Conservation (phyloP, 2,113 vertebrate species). For the Sciurus niger region DNA sequence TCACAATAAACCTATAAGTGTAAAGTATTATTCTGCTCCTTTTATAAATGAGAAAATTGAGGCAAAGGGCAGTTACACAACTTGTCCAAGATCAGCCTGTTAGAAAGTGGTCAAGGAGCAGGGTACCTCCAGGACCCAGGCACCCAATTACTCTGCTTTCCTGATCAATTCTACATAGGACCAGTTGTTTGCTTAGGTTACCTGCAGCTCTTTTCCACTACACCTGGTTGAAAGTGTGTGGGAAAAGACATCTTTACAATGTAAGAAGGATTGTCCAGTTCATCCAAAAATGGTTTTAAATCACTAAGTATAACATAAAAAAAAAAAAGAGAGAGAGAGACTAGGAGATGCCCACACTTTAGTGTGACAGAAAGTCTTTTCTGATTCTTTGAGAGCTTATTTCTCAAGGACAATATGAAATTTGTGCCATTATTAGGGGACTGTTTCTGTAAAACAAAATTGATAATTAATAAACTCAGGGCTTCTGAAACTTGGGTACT, state of each 20-base stretch:
- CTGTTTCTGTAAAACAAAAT: neutral
- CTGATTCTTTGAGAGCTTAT: neutral
- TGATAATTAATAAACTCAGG: neutral
- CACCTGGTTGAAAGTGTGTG: neutral
- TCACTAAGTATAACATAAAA: neutral
- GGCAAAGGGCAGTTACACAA: neutral
- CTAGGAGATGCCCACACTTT: neutral
- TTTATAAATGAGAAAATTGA: slow-evolving; percentile 24
- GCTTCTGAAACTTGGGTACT: neutral
- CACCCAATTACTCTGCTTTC: neutral
- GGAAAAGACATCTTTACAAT: neutral
- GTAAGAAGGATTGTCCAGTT: neutral
- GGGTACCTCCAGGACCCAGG: too few species aligned
- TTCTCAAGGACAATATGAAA: neutral
- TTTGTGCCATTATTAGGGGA: neutral
- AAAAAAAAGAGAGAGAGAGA: slow-evolving; percentile 28
- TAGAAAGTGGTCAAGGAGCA: neutral
- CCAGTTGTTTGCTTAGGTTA: neutral
- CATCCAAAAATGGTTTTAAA: slow-evolving; percentile 56
- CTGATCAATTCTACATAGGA: neutral
- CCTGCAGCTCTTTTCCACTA: neutral
- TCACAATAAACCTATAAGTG: neutral
- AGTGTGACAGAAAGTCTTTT: neutral
- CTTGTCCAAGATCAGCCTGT: neutral
- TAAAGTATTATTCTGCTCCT: neutral